phyloP scores from a whole-genome alignment of 2,113 vertebrate species.

The Catharus fuscescens region DNA sequence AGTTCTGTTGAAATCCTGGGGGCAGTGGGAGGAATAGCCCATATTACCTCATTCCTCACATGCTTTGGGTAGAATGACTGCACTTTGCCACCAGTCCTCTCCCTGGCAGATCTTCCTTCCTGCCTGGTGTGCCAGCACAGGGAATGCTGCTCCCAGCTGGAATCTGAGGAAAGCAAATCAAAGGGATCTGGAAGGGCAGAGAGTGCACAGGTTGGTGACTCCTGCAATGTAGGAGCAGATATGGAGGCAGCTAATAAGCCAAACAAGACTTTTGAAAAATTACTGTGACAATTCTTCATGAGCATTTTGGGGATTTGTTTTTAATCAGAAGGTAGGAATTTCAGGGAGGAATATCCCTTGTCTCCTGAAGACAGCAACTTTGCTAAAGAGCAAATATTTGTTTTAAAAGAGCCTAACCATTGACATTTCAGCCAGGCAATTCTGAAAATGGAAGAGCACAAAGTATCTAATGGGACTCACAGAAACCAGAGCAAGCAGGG shows the following conservation, averaged over 20 bases:
- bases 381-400: background rate
- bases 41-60: conserved; percentile 30
- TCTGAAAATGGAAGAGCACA: background rate
- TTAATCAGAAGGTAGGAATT: background rate
- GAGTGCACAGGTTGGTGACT: background rate
- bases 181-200: background rate
- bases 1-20: background rate
- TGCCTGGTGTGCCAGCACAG: background rate
- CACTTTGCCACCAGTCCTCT: conserved; percentile 16
- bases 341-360: background rate
- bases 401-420: background rate
- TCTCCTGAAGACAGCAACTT: background rate
- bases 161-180: background rate
- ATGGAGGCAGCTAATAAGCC: background rate
- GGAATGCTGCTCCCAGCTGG: background rate
- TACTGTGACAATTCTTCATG: too few species aligned
- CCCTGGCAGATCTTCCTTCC: background rate
- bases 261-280: too few species aligned
- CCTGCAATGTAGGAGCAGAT: background rate
- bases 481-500: background rate
- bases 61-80: background rate
- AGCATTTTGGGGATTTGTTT: too few species aligned
- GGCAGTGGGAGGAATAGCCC: conserved; percentile 40
- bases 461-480: background rate
- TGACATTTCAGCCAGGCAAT: background rate